Percentiles rank a stretch among this genome's conserved stretches.
Evolutionary conservation across 2,797 vertebrate genomes (phyloP).

Genomic region (Sebastes steindachneri): DNA sequence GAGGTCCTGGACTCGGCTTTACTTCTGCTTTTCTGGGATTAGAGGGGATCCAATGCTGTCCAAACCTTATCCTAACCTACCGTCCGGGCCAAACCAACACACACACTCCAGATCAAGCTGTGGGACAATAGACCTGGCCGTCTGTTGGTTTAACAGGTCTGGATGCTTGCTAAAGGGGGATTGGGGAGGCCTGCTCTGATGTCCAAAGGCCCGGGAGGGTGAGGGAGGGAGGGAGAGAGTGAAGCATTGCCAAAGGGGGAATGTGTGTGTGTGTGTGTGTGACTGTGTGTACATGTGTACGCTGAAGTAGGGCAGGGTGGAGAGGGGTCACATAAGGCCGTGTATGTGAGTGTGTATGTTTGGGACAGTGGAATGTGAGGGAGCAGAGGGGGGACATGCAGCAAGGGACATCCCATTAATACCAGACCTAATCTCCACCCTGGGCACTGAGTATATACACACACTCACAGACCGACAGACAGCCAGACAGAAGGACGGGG

Average conservation of each 20-base stretch:
- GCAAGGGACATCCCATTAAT: slow-evolving; percentile 72
- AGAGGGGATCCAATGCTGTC: slow-evolving; percentile 75
- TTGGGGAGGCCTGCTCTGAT: slow-evolving; percentile 68
- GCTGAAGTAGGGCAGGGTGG: slow-evolving; percentile 27
- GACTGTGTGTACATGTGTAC: slow-evolving; percentile 33
- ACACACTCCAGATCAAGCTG: slow-evolving; percentile 68
- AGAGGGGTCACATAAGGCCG: slow-evolving; percentile 51
- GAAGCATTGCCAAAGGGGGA: slow-evolving; percentile 43
- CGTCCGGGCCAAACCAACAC: slow-evolving; percentile 77
- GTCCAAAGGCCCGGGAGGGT: slow-evolving; percentile 51
- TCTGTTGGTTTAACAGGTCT: slow-evolving; percentile 78
- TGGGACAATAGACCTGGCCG: slow-evolving; percentile 71
- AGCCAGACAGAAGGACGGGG: slow-evolving; percentile 26
- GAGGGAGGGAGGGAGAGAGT: slow-evolving; percentile 10
- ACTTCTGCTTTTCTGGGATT: slow-evolving; percentile 76
- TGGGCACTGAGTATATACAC: slow-evolving; percentile 53
- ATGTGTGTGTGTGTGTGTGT: slow-evolving; percentile 37
- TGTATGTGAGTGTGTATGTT: slow-evolving; percentile 55
- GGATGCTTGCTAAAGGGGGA: slow-evolving; percentile 65
- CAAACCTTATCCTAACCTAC: slow-evolving; percentile 77
- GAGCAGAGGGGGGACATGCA: slow-evolving; percentile 50
- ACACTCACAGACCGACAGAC: slow-evolving; percentile 14
- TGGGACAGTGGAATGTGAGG: slow-evolving; percentile 74
- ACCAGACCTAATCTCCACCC: slow-evolving; percentile 74
- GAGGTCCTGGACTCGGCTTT: slow-evolving; percentile 61